Percentiles rank a stretch among this genome's conserved stretches.
Conservation (phyloP, 1,140 invertebrate species). For the Megathymus violae region DNA sequence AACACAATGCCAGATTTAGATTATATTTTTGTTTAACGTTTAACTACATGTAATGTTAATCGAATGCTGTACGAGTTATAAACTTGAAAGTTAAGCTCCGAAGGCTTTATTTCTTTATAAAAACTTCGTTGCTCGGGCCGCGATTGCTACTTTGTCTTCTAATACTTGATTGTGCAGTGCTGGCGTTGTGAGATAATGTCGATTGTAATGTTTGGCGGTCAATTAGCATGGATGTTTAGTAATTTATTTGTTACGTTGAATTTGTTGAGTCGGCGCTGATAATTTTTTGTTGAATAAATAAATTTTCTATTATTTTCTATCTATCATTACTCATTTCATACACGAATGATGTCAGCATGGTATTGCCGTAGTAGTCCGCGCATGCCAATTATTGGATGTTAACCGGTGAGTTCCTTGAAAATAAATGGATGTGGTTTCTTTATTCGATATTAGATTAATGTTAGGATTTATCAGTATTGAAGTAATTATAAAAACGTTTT, state of each 20-base stretch:
- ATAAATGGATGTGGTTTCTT: slow-evolving; percentile 83
- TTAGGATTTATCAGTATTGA: slow-evolving; percentile 56
- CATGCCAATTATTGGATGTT: slow-evolving; percentile 76
- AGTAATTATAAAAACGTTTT: slow-evolving; percentile 75
- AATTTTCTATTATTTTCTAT: slow-evolving; percentile 70
- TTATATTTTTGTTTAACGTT: slow-evolving; percentile 31
- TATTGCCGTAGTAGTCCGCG: slow-evolving; percentile 76
- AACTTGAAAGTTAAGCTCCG: slow-evolving; percentile 9
- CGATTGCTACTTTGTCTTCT: slow-evolving; percentile 19
- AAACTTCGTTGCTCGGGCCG: slow-evolving; percentile 12
- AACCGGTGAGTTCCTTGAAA: slow-evolving; percentile 74
- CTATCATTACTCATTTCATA: slow-evolving; percentile 73
- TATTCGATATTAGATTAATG: slow-evolving; percentile 47
- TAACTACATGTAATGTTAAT: slow-evolving; percentile 21
- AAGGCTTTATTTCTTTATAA: slow-evolving; percentile 17
- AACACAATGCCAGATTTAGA: slow-evolving; percentile 35
- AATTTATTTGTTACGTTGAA: slow-evolving; percentile 78
- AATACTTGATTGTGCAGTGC: slow-evolving; percentile 46
- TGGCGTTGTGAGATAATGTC: slow-evolving; percentile 67
- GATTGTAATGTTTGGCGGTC: slow-evolving; percentile 75
- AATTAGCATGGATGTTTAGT: slow-evolving; percentile 79
- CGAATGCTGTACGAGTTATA: slow-evolving; percentile 4
- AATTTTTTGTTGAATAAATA: slow-evolving; percentile 82
- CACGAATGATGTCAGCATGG: slow-evolving; percentile 82
- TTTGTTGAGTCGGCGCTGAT: slow-evolving; percentile 73